Evolutionary conservation across 2,113 vertebrate species (phyloP).

Genomic region (Corydoras maculifer): DNA sequence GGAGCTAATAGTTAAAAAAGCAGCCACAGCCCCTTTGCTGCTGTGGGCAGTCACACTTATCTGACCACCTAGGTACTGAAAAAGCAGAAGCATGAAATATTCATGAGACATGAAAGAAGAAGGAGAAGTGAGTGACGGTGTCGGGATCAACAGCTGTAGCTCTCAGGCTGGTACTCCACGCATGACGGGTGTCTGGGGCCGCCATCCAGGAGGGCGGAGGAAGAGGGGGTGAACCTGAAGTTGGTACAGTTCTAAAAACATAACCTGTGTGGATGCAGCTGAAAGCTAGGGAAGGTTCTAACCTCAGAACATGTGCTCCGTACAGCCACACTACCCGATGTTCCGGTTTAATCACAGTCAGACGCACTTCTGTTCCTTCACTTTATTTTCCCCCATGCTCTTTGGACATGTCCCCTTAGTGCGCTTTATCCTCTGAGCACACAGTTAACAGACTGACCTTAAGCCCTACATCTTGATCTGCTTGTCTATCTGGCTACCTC

Average conservation of each 20-base stretch:
- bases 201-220: constrained; percentile 28
- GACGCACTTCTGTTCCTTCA: constrained; percentile 12
- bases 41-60: constrained; percentile 28
- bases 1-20: constrained; percentile 28
- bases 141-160: constrained; percentile 52
- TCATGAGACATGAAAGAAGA: constrained; percentile 52
- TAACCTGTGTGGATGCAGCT: not conserved
- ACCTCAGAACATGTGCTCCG: not conserved
- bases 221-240: constrained; percentile 29
- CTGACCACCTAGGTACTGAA: constrained; percentile 45
- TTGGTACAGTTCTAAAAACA: constrained; percentile 12
- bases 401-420: constrained; percentile 18
- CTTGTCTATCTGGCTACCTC: constrained; percentile 35
- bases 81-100: constrained; percentile 50
- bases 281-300: constrained; percentile 1
- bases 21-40: constrained; percentile 8
- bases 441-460: constrained; percentile 40
- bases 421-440: constrained; percentile 31
- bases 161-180: constrained; percentile 12
- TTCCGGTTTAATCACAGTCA: not conserved
- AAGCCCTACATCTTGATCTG: constrained; percentile 35
- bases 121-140: constrained; percentile 42
- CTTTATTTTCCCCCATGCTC: not conserved
- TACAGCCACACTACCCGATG: not conserved
- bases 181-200: constrained; percentile 11